Conservation (phyloP, 2,888 invertebrate genomes). For the Phyllotreta striolata region DNA sequence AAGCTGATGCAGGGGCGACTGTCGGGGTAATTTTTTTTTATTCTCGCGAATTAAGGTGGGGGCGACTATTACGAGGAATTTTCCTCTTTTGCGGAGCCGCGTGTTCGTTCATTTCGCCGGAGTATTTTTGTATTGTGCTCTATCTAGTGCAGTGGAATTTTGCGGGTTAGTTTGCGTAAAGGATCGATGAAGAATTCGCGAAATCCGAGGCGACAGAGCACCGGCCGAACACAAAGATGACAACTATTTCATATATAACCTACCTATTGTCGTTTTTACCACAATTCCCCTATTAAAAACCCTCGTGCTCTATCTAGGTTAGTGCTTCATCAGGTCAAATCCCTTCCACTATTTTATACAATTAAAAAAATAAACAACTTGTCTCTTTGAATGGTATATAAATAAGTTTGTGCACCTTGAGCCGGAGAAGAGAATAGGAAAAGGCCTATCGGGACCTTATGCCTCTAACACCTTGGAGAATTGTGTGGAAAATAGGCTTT, state of each 20-base stretch:
- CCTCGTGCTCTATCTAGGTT: not conserved
- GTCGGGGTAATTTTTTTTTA: no score
- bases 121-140: no score
- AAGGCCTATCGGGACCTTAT: conserved; percentile 35
- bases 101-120: no score
- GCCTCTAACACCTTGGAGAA: conserved; percentile 40
- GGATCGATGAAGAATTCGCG: conserved; percentile 29
- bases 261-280: conserved; percentile 4
- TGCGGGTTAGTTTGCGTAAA: conserved; percentile 21
- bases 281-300: conserved; percentile 19
- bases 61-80: no score
- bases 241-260: conserved; percentile 21
- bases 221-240: conserved; percentile 26
- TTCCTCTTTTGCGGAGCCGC: no score
- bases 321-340: not conserved
- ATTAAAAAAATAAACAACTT: not conserved
- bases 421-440: conserved; percentile 1
- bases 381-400: conserved; percentile 9
- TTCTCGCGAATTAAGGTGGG: no score
- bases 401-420: not conserved
- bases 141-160: conserved; percentile 12
- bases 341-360: no score
- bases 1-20: no score
- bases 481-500: conserved; percentile 36
- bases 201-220: conserved; percentile 3